Base-by-base conservation (phyloP, 2,888 invertebrate species). In the Callyntrura guangdongensis region DNA sequence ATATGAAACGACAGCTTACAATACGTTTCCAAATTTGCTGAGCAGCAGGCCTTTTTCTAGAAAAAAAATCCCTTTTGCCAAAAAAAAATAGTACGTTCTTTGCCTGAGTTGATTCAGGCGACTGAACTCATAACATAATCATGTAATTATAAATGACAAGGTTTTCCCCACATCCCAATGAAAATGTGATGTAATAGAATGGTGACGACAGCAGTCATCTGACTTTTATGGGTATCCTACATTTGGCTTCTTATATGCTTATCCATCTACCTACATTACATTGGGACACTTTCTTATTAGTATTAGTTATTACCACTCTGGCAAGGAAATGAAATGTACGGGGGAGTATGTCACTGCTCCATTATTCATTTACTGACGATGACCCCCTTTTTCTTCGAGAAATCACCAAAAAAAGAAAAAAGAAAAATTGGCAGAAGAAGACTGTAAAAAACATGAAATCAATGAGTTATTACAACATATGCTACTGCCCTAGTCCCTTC, bases 341-440 rank as follows among this genome's bases (percentile, higher is more conserved):
- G 20, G 17, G 25, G 47, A 49, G 67, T 49, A 83, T 83, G 83
- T 45, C 83, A 67, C 25, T 22, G 36, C 14, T 64, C 9, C 25
- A 83, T 61, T 49, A 83, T 67, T 83, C 83, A 83, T 83, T 49
- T 67, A 6, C 47, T 64, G 67, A 67, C 47, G 61, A 67, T 64
- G 61, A 64, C 64, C 67, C 27, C 22, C 45, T 83, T 61, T 83
- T 36, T 27, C 67, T 20, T 45, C 2, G 14, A 14, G 5, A 47
- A 17, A 56, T 56, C 14, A 59, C 11, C 3, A 5, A 0, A 47
- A 22, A 5, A 0, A 47, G 1, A 25, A 72, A 47, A 12, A 9
- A 56, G 53, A 79, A 56, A 56, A 79, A 49, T 47, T 5, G n/a
- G 8, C 20, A 72, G 20, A 27, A 14, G n/a, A 45, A 14, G 49